Evolutionary conservation across 1,140 invertebrate species (phyloP).

Genomic region (Antheraea mylitta): DNA sequence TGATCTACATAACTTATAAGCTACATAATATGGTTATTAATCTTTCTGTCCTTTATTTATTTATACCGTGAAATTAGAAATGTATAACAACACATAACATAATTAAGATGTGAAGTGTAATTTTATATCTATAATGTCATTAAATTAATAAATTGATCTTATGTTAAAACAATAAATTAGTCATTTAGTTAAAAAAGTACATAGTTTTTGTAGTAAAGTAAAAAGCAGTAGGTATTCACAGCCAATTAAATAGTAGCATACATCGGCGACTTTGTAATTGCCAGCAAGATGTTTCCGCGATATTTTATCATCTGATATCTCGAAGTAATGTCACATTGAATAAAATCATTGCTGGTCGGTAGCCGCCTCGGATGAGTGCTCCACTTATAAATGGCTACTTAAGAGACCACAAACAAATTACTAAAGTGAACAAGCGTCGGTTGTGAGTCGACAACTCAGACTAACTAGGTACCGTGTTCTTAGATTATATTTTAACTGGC

Average conservation of each 20-base stretch:
- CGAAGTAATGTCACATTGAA: slow-evolving; percentile 61
- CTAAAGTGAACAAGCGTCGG: slow-evolving; percentile 30
- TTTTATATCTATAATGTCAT: too few relatives aligned
- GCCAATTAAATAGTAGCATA: slow-evolving; percentile 53
- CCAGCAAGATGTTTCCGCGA: slow-evolving; percentile 50
- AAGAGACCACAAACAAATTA: slow-evolving; percentile 61
- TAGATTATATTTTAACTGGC: slow-evolving; percentile 21
- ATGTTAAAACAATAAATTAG: too few relatives aligned
- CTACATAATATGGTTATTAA: too few relatives aligned
- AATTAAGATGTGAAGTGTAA: too few relatives aligned
- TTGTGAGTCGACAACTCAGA: slow-evolving; percentile 20
- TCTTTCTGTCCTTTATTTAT: too few relatives aligned
- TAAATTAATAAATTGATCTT: too few relatives aligned
- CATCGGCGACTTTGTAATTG: slow-evolving; percentile 51
- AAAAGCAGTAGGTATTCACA: slow-evolving; percentile 2
- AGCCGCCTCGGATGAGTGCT: slow-evolving; percentile 44
- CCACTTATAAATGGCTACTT: slow-evolving; percentile 61
- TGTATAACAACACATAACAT: too few relatives aligned
- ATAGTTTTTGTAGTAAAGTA: not conserved
- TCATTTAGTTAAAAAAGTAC: not conserved
- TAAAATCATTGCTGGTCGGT: slow-evolving; percentile 51
- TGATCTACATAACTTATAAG: not conserved
- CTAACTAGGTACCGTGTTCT: slow-evolving; percentile 34
- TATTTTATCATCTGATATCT: slow-evolving; percentile 60
- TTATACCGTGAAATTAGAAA: too few relatives aligned